These are phyloP conservation scores for Nothocercus julius DNA, from an alignment of 2,113 vertebrate genomes.

Conservation along the genomic window DNA sequence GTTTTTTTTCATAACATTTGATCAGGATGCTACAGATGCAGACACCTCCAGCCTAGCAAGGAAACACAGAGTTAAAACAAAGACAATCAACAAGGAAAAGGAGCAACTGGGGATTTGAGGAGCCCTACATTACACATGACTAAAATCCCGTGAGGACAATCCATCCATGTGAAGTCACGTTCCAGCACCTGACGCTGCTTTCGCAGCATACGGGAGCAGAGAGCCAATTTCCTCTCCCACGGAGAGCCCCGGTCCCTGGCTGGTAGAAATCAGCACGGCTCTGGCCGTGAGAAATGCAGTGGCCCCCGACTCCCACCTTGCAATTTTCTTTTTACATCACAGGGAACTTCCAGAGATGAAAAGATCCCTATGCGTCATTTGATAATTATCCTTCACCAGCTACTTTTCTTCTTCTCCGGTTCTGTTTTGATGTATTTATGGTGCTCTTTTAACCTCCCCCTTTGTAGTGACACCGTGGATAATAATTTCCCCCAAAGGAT, in stretches of 20 bases:
- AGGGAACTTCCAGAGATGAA: conserved; percentile 45
- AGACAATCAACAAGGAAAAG: background rate
- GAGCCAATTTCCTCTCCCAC: background rate
- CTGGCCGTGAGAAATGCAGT: fast-evolving
- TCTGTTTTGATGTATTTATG: conserved; percentile 1
- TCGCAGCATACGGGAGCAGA: background rate
- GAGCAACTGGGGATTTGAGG: background rate
- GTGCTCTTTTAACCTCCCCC: conserved; percentile 29
- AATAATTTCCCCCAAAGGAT: background rate
- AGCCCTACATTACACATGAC: background rate
- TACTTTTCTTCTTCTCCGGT: background rate
- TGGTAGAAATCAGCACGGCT: background rate
- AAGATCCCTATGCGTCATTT: background rate
- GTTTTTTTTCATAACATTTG: background rate
- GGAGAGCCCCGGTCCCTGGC: background rate
- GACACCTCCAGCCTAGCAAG: background rate
- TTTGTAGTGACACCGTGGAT: fast-evolving
- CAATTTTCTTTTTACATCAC: background rate
- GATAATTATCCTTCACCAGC: background rate
- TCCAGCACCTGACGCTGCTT: background rate
- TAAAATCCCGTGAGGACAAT: background rate
- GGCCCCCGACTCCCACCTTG: conserved; percentile 28
- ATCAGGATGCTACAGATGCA: background rate
- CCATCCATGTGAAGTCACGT: background rate
- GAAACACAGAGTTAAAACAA: background rate